Percentiles rank a stretch among this genome's conserved stretches.
Evolutionary conservation across 2,888 invertebrate genomes (phyloP).

Genomic region (Hybos culiciformis): DNA sequence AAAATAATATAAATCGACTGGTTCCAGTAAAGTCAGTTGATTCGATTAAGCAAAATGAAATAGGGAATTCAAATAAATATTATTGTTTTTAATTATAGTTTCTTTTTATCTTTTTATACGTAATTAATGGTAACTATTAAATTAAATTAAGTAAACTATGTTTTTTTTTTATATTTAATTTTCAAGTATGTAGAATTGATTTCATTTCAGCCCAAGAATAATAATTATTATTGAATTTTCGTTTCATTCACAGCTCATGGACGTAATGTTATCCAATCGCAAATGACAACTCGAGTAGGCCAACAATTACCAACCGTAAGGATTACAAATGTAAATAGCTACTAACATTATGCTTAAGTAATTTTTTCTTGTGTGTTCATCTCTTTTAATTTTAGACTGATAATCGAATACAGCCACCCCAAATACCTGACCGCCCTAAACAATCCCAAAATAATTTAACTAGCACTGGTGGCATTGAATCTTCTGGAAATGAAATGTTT

Average conservation of each 20-base stretch:
- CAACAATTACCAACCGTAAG: constrained; percentile 40
- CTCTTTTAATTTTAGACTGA: constrained; percentile 38
- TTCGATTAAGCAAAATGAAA: too few species aligned
- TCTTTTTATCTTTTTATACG: too few species aligned
- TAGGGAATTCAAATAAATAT: too few species aligned
- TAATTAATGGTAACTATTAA: too few species aligned
- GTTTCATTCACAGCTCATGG: constrained; percentile 29
- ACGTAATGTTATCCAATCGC: constrained; percentile 36
- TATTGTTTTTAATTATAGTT: too few species aligned
- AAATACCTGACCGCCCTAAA: constrained; percentile 53
- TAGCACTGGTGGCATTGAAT: constrained; percentile 51
- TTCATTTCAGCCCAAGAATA: too few species aligned
- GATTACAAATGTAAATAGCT: constrained; percentile 27
- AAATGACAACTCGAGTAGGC: constrained; percentile 34
- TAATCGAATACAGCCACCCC: constrained; percentile 46
- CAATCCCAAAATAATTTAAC: constrained; percentile 50
- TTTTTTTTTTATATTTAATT: not conserved
- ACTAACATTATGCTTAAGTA: not conserved
- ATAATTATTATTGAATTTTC: not conserved
- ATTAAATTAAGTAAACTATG: not conserved
- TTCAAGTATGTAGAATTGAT: not conserved
- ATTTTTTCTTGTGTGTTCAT: not conserved
- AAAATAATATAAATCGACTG: too few species aligned
- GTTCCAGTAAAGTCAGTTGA: too few species aligned
- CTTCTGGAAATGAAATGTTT: constrained; percentile 74